Evolutionary conservation across 2,888 invertebrate species (phyloP), one percentile per base, ranked within the genome.

Genomic region (Tipula vernalis): DNA sequence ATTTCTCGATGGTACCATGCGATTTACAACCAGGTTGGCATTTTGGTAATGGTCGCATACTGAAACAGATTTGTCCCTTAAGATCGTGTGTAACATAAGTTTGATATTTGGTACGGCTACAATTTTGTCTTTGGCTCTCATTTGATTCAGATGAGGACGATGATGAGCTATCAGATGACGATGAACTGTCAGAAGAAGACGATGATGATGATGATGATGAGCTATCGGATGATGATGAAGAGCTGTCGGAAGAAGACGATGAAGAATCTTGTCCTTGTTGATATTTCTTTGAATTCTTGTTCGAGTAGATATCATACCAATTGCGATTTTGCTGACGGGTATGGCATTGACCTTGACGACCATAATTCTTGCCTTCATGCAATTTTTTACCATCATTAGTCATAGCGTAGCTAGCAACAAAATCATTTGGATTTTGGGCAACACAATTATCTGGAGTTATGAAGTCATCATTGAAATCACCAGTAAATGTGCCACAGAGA

Each of bases 401-500:
- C 6, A 86, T 18, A 10, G 86, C 86, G 10, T 86, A 86, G 8
- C 42, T 51, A 6, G 36, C 51, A 15, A 36, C 15, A 5, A 86
- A 86, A 15, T 51, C 15, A 15, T 57, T 39, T 86, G 86, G 1
- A 36, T 92, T 91, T 88, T 92, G 92, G 2, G 94, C 90, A 42
- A 94, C 89, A 89, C 93, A 92, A 87, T 94, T 93, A 87, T 91
- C 89, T 0, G 95, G 95, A 2, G 93, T 92, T 13, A 91, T 90
- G 89, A 94, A 94, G 88, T 95, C 95, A 87, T 94, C 93, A 85
- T 91, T 90, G n/a, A 91, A 88, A 84, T 95, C 93, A 12, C 93
- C 93, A 88, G 93, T 93, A 92, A 93, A 94, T 88, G 92, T 92
- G 10, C 95, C 96, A 89, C 95, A 95, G 71, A 96, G 92, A 87